These are phyloP conservation scores for Scytalopus superciliaris DNA, from an alignment of 2,113 vertebrate species.

Conservation along the genomic window DNA sequence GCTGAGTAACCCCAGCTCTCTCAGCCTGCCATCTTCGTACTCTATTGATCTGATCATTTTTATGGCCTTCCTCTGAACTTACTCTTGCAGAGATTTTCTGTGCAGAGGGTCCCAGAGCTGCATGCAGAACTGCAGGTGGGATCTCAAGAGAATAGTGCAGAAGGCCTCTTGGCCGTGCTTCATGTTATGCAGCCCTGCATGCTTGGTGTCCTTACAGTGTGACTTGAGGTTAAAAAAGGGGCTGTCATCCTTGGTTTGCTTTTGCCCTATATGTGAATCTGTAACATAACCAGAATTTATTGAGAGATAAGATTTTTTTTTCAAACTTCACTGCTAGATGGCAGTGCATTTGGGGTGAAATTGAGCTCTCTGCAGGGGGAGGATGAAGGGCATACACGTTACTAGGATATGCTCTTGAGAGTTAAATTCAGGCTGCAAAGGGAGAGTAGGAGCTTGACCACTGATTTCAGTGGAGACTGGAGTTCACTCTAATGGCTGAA, in stretches of 20 bases:
- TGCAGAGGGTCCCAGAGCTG: neutral
- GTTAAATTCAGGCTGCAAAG: neutral
- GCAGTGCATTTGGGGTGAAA: neutral
- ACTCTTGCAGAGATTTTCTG: neutral
- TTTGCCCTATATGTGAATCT: neutral
- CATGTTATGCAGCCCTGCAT: neutral
- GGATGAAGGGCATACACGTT: accelerated
- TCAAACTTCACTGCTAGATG: neutral
- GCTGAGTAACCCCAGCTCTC: neutral
- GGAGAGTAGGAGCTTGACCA: neutral
- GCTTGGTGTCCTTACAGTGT: neutral
- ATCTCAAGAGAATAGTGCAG: accelerated
- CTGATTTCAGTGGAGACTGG: neutral
- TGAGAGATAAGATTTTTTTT: neutral
- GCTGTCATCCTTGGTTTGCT: neutral
- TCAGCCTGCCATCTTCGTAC: neutral
- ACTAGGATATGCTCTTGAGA: neutral
- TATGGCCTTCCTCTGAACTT: neutral
- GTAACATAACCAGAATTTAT: neutral
- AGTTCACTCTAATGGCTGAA: neutral
- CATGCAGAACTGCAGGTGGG: neutral
- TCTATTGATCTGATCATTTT: neutral
- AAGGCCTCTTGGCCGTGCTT: accelerated
- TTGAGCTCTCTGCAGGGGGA: neutral
- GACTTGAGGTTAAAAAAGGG: neutral